Conservation (phyloP, 2,113 vertebrate genomes). For the Gobiocypris rarus region DNA sequence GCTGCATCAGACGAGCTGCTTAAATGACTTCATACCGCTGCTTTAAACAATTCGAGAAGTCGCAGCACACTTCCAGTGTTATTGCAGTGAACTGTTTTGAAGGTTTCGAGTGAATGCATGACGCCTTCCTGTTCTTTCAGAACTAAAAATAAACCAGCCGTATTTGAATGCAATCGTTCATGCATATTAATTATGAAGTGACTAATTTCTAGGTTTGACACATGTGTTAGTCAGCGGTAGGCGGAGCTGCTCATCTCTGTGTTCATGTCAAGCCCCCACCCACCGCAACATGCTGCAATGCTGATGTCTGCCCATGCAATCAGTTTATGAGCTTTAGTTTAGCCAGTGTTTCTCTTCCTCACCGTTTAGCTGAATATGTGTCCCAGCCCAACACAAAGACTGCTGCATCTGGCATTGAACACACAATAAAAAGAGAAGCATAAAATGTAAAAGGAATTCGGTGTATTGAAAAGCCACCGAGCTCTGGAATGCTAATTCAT, state of each 20-base stretch:
- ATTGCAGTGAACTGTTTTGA: not conserved
- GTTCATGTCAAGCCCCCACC: slow-evolving; percentile 3
- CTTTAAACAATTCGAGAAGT: slow-evolving; percentile 6
- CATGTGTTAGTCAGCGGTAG: slow-evolving; percentile 35
- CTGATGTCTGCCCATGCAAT: slow-evolving; percentile 47
- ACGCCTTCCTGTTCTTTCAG: not conserved
- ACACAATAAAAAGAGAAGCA: not conserved
- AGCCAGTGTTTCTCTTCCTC: not conserved
- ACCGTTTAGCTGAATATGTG: not conserved
- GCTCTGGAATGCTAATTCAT: slow-evolving; percentile 8
- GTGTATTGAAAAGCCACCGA: slow-evolving; percentile 42
- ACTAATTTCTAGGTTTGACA: not conserved
- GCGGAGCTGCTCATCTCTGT: slow-evolving; percentile 46
- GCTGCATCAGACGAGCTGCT: not conserved
- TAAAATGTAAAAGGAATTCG: not conserved
- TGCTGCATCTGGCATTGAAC: not conserved
- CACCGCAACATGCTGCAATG: slow-evolving; percentile 47
- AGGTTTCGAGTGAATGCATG: not conserved
- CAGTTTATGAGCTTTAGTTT: not conserved
- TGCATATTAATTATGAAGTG: slow-evolving; percentile 25
- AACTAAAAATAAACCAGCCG: not conserved
- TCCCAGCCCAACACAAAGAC: not conserved
- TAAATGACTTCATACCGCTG: not conserved
- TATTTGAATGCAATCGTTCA: not conserved
- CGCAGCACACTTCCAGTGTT: not conserved